Evolutionary conservation across 1,140 invertebrate genomes (phyloP), one percentile per base, ranked within the genome.

Genomic region (Tetramorium parvispinum): DNA sequence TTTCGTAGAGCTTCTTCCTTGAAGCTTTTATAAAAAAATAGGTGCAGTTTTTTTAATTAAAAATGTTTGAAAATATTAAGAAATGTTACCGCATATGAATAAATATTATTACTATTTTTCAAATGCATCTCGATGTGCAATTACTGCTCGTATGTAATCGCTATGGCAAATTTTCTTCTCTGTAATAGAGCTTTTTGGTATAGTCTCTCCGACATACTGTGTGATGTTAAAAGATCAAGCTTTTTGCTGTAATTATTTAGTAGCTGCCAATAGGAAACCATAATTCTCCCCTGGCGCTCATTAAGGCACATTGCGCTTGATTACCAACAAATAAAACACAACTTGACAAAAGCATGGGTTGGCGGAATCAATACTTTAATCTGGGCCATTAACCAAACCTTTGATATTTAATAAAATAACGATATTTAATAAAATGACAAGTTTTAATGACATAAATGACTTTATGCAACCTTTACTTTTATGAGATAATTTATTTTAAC

Each of bases 241-340:
- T 81, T 81, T 43, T 81, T 81, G 78, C 78, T 43, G 24, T 70
- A 71, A 81, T 70, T 81, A 71, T 81, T 81, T 81, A 71, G 49
- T 37, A 71, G 5, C 49, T 55, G 63, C 63, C 43, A 40, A 40
- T 13, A 40, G 37, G 49, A 43, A 27, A 71, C 49, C 37, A 71
- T 55, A 55, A 71, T 81, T 71, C 37, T 55, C 37, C 16, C 32
- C 32, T 81, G 65, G 55, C 78, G 37, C 37, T 43, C 65, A 81
- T 81, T 37, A 81, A 24, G 76, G 43, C 7, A 46, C 37, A 46
- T 49, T 7, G 40, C 11, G 37, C 59, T 81, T 81, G 65, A 81
- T 81, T 81, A 81, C 37, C 65, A 24, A 13, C 32, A 81, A 81
- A 81, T 81, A 71, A 57, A 71, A 43, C 10, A 71, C 18, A 81